Evolutionary conservation across 2,113 vertebrate species (phyloP), one percentile per base, ranked within the genome.

Genomic region (Pangasianodon hypophthalmus): DNA sequence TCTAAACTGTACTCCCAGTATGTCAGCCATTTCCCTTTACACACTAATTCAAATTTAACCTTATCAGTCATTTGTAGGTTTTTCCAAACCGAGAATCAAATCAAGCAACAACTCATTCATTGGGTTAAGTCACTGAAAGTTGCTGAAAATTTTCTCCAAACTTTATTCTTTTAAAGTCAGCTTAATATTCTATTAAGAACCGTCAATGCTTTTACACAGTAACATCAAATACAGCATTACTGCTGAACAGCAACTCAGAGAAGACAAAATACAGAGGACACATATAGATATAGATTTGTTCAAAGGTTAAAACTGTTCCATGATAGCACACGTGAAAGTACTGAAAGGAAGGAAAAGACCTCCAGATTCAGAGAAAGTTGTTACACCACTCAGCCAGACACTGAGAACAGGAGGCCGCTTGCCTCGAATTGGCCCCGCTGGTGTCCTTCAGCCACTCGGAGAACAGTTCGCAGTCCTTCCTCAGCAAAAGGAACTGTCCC

Each of bases 351-450:
- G 54, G 21, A 8, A 37, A 21, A 44, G 41, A 19, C 3, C 24
- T 41, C 37, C 46, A 19, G 41, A 21, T 79, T 95, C 92, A 96
- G 60, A 96, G 94, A 91, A 95, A 96, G 62, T 94, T 84, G 0
- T 95, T 91, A 0, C 95, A 96, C 95, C 94, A 96, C 67, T 96
- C 95, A 77, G 83, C 93, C 60, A 96, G 92, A 86, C 95, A 95
- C 88, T 94, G 93, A 19, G 90, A 71, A n/a, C 95, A 96, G 56
- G 92, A 84, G 0, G 80, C 82, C 0, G 96, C 95, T 89, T 96
- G 95, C 1, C 85, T 94, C 0, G 91, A 75, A 89, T 95, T 95
- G 0, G 94, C 94, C 0, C 94, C 94, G 4, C 91, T 94, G 32
- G 89, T 80, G 24, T 96, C 95, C 83, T 94, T 95, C 44, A 96